phyloP scores from a whole-genome alignment of 2,113 vertebrate species.

The Plestiodon gilberti region DNA sequence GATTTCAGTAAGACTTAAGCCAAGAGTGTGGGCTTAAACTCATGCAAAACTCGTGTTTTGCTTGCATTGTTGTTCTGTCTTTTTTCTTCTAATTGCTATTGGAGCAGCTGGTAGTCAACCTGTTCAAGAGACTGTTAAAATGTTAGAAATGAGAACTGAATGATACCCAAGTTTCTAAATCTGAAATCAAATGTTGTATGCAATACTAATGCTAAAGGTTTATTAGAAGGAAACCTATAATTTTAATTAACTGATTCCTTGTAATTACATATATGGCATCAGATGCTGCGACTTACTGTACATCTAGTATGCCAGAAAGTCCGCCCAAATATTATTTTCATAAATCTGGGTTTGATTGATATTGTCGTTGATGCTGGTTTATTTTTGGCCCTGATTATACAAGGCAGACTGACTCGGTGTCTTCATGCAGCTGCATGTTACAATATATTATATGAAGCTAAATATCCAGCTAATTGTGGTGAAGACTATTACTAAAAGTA shows the following conservation, averaged over 20 bases:
- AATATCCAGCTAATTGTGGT: conserved; percentile 1
- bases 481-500: conserved; percentile 21
- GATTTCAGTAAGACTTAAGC: not conserved
- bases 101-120: not conserved
- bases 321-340: not conserved
- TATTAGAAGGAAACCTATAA: accelerated
- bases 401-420: not conserved
- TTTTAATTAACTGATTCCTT: conserved; percentile 36
- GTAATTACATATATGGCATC: not conserved
- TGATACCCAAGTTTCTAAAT: not conserved
- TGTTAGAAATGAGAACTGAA: accelerated
- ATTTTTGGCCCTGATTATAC: not conserved
- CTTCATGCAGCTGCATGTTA: not conserved
- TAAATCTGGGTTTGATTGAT: not conserved
- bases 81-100: not conserved
- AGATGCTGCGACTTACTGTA: not conserved
- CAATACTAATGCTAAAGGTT: accelerated
- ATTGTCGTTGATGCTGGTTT: not conserved
- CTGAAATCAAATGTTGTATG: accelerated
- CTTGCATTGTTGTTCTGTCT: conserved; percentile 2
- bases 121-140: not conserved
- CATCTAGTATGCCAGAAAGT: not conserved
- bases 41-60: not conserved
- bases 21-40: not conserved
- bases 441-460: not conserved